phyloP scores from a whole-genome alignment of 2,888 invertebrate genomes.

The Gonocerus acuteangulatus region DNA sequence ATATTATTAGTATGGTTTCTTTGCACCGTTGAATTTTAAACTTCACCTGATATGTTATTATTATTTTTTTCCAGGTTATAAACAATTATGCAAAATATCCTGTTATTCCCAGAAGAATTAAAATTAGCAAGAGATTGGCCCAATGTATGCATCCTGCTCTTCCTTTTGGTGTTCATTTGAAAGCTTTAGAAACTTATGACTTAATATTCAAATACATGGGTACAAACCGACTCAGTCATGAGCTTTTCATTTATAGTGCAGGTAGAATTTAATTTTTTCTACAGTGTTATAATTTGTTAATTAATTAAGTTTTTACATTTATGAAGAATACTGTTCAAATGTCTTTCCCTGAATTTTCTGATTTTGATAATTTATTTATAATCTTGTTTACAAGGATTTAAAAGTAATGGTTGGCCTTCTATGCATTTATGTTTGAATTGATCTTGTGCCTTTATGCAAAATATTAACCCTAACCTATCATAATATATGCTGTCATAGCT shows the following conservation, averaged over 20 bases:
- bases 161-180: slow-evolving; percentile 84
- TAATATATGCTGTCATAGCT: too few species aligned
- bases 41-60: neutral
- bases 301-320: neutral
- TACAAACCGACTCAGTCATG: slow-evolving; percentile 67
- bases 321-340: neutral
- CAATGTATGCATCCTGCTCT: slow-evolving; percentile 90
- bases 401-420: too few species aligned
- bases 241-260: slow-evolving; percentile 74
- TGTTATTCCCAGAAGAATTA: slow-evolving; percentile 76
- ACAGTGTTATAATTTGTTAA: neutral
- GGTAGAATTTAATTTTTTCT: slow-evolving; percentile 44
- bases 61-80: slow-evolving; percentile 55
- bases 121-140: slow-evolving; percentile 80
- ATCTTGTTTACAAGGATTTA: too few species aligned
- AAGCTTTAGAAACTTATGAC: slow-evolving; percentile 84
- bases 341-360: neutral
- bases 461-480: too few species aligned
- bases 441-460: too few species aligned
- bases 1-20: neutral
- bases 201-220: slow-evolving; percentile 85
- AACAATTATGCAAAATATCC: slow-evolving; percentile 71
- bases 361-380: too few species aligned
- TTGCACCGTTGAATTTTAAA: neutral
- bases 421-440: too few species aligned